phyloP scores from a whole-genome alignment of 1,140 invertebrate genomes.

The Drosophila orosa region DNA sequence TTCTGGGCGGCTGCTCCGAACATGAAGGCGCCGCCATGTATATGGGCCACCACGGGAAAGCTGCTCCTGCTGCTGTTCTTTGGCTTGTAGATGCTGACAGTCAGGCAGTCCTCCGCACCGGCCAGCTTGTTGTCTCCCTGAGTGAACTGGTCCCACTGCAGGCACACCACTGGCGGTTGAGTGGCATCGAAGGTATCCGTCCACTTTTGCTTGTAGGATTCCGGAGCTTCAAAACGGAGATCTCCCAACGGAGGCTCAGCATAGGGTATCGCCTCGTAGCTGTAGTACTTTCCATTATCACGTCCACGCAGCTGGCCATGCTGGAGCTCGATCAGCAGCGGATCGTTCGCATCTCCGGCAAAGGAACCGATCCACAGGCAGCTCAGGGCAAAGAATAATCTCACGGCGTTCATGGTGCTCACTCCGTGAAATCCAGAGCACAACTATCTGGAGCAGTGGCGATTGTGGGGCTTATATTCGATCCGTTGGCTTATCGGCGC shows the following conservation, averaged over 20 bases:
- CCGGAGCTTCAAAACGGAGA: conserved; percentile 77
- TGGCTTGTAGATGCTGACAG: conserved; percentile 81
- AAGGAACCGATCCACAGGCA: conserved; percentile 17
- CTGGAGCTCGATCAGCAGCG: conserved; percentile 56
- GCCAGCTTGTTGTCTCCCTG: conserved; percentile 32
- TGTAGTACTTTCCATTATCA: conserved; percentile 84
- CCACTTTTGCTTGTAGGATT: conserved; percentile 41
- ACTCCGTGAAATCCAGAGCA: conserved; percentile 16
- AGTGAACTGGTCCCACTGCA: conserved; percentile 66
- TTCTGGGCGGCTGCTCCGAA: conserved; percentile 84
- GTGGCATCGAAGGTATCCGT: conserved; percentile 52
- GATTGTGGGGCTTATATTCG: conserved; percentile 24
- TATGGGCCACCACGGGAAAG: conserved; percentile 85
- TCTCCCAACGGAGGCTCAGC: conserved; percentile 84
- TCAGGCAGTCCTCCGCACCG: conserved; percentile 83
- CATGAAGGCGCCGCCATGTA: conserved; percentile 85
- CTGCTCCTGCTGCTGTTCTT: conserved; percentile 49
- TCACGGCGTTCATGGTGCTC: conserved; percentile 27
- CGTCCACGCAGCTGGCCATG: conserved; percentile 84
- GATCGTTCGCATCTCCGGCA: conserved; percentile 15
- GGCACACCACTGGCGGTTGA: conserved; percentile 37
- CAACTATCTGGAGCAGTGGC: conserved; percentile 20
- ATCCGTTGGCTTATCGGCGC: conserved; percentile 20
- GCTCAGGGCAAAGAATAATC: conserved; percentile 13
- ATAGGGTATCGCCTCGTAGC: conserved; percentile 85